phyloP scores from a whole-genome alignment of 2,113 vertebrate genomes.

The Holacanthus passer region DNA sequence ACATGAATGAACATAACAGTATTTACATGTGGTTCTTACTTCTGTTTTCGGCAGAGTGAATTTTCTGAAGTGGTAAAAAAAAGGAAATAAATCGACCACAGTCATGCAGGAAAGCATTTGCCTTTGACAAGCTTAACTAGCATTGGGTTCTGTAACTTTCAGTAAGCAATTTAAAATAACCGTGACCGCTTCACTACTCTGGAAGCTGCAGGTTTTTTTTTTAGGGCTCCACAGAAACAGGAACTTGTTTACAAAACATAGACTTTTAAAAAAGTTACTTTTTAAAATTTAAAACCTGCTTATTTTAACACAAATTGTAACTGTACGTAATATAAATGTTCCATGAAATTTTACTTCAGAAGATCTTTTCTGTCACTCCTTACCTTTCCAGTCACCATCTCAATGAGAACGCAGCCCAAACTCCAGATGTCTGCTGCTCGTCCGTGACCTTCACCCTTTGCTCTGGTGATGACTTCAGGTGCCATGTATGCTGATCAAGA shows the following conservation, averaged over 20 bases:
- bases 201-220: too few species aligned
- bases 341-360: background rate
- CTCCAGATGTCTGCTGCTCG: constrained; percentile 99
- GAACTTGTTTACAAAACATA: background rate
- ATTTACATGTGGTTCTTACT: constrained; percentile 5
- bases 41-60: background rate
- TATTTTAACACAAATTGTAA: background rate
- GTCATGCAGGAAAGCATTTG: background rate
- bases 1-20: background rate
- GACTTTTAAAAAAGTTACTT: too few species aligned
- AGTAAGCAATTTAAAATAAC: background rate
- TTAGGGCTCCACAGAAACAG: constrained; percentile 1
- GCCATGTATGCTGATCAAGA: constrained; percentile 94
- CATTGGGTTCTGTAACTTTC: too few species aligned
- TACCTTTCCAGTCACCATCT: constrained; percentile 99
- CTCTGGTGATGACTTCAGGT: constrained; percentile 98
- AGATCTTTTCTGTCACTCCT: constrained; percentile 2
- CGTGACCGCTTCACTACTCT: background rate
- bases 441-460: constrained; percentile 97
- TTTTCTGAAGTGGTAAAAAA: background rate
- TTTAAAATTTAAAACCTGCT: background rate
- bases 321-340: background rate
- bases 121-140: background rate
- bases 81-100: background rate
- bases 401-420: constrained; percentile 96